These are phyloP conservation scores for Eupeodes latifasciatus DNA, from an alignment of 2,888 invertebrate species.

Conservation along the genomic window DNA sequence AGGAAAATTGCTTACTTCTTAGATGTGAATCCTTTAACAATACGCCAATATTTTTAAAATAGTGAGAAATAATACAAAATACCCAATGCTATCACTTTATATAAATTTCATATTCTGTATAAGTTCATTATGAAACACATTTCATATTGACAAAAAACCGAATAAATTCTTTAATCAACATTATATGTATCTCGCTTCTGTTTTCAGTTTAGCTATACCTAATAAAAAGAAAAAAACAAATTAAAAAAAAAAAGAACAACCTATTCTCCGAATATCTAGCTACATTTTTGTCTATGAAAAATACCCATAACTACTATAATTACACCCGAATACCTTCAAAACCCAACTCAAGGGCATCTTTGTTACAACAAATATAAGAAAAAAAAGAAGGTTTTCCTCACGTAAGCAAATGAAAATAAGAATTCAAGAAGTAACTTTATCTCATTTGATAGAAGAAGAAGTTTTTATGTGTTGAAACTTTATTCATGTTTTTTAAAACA, in stretches of 20 bases:
- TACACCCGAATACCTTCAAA: slow-evolving; percentile 66
- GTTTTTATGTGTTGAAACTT: slow-evolving; percentile 38
- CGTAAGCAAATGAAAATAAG: slow-evolving; percentile 31
- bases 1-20: no score
- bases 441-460: slow-evolving; percentile 41
- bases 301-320: background rate
- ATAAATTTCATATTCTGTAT: no score
- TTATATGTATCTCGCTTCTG: background rate
- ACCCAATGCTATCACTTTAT: no score
- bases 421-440: slow-evolving; percentile 58
- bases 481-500: background rate
- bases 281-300: background rate
- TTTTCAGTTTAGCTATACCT: background rate
- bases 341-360: slow-evolving; percentile 57
- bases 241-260: no score
- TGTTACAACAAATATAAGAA: slow-evolving; percentile 3
- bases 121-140: no score
- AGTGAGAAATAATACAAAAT: no score
- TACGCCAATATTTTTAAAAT: no score
- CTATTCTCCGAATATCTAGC: background rate
- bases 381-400: background rate
- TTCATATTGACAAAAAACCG: no score
- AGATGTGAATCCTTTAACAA: no score
- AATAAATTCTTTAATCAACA: no score
- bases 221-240: background rate